Evolutionary conservation across 2,113 vertebrate genomes (phyloP).

Genomic region (Girardinichthys multiradiatus): DNA sequence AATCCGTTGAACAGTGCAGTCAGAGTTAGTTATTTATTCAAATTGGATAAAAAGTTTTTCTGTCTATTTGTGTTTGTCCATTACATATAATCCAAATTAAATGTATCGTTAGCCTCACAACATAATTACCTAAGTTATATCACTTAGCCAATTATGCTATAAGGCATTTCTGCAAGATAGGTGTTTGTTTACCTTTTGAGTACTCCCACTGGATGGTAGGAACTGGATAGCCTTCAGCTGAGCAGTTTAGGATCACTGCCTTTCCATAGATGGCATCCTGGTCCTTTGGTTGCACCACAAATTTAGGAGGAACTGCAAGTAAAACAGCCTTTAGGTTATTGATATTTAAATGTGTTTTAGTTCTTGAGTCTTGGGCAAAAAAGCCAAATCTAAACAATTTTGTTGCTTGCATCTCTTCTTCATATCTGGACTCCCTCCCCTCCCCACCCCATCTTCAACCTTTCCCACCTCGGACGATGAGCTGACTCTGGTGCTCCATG

Average conservation of each 20-base stretch:
- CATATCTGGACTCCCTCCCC: background rate
- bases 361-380: background rate
- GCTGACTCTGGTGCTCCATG: slow-evolving; percentile 94
- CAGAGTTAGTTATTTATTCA: no score
- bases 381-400: background rate
- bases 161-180: no score
- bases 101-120: no score
- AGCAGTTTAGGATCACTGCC: slow-evolving; percentile 96
- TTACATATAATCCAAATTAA: no score
- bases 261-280: slow-evolving; percentile 98
- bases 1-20: no score
- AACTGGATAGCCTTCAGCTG: slow-evolving; percentile 96
- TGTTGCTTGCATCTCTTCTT: background rate
- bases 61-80: no score
- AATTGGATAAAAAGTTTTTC: no score
- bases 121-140: no score
- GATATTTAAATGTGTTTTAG: background rate
- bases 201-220: slow-evolving; percentile 98
- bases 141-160: no score
- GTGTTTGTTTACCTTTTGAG: slow-evolving; percentile 88
- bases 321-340: slow-evolving; percentile 19
- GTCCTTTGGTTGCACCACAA: slow-evolving; percentile 96
- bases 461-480: slow-evolving; percentile 91
- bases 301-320: slow-evolving; percentile 92
- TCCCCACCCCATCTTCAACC: no score